Percentiles rank a stretch among this genome's conserved stretches.
phyloP scores from a whole-genome alignment of 2,113 vertebrate species.

The Zosterops borbonicus region DNA sequence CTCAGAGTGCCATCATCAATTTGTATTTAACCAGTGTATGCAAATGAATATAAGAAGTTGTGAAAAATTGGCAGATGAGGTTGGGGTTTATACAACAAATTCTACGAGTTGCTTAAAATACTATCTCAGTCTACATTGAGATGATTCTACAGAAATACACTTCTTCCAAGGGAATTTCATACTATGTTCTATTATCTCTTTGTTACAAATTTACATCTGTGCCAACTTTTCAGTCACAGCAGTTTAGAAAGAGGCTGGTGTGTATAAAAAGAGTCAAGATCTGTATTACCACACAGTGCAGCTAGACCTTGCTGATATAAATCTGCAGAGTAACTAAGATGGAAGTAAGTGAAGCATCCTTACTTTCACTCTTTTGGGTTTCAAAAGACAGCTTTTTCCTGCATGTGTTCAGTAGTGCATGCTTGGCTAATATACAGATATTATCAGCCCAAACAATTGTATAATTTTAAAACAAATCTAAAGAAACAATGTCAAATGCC shows the following conservation, averaged over 20 bases:
- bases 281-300: neutral
- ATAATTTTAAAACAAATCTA: neutral
- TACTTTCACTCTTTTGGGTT: neutral
- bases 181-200: neutral
- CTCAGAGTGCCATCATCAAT: neutral
- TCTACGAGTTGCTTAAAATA: neutral
- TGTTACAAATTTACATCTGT: neutral
- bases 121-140: neutral
- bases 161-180: neutral
- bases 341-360: neutral
- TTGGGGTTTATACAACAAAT: neutral
- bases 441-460: neutral
- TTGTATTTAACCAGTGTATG: neutral
- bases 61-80: neutral
- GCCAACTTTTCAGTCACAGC: neutral
- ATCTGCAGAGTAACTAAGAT: neutral
- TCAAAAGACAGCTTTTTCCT: neutral
- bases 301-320: neutral
- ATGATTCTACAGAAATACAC: neutral
- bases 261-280: neutral
- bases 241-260: rapidly evolving
- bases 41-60: neutral
- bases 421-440: neutral
- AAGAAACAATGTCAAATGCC: neutral
- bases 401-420: neutral